These are phyloP conservation scores for Griposia aprilina DNA, from an alignment of 2,888 invertebrate species.

Conservation along the genomic window DNA sequence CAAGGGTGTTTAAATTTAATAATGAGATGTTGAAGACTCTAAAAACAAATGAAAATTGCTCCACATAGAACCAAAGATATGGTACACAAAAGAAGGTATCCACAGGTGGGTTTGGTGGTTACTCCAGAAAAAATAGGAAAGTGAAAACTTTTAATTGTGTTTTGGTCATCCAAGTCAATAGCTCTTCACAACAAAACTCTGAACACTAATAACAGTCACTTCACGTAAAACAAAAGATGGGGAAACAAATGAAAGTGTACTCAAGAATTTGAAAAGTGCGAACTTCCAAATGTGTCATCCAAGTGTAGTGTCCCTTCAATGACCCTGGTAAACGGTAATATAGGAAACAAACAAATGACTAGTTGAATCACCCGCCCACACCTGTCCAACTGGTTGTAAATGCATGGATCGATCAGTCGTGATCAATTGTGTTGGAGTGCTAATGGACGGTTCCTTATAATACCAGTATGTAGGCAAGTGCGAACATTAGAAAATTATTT, in stretches of 20 bases:
- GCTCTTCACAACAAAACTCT: not conserved
- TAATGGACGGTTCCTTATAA: slow-evolving; percentile 49
- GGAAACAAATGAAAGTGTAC: not conserved
- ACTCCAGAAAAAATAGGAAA: not conserved
- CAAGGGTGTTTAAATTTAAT: not conserved
- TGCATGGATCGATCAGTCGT: slow-evolving; percentile 38
- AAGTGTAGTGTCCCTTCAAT: not conserved
- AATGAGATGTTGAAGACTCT: not conserved
- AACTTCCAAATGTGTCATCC: not conserved
- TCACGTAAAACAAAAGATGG: not conserved
- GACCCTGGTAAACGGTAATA: slow-evolving; percentile 27
- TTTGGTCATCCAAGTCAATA: not conserved
- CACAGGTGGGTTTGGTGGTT: too few species aligned
- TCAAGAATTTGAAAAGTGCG: not conserved
- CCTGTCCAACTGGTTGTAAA: not conserved
- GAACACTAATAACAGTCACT: not conserved
- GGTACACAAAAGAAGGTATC: not conserved
- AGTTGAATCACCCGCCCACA: slow-evolving; percentile 59
- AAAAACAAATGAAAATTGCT: not conserved
- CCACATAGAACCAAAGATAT: not conserved
- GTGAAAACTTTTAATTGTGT: not conserved
- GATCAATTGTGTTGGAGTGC: slow-evolving; percentile 32
- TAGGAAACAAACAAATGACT: slow-evolving; percentile 29
- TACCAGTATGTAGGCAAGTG: slow-evolving; percentile 21
- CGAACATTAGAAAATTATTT: slow-evolving; percentile 26